Evolutionary conservation across 2,113 vertebrate species (phyloP), one percentile per base, ranked within the genome.

Genomic region (Pygoscelis adeliae): DNA sequence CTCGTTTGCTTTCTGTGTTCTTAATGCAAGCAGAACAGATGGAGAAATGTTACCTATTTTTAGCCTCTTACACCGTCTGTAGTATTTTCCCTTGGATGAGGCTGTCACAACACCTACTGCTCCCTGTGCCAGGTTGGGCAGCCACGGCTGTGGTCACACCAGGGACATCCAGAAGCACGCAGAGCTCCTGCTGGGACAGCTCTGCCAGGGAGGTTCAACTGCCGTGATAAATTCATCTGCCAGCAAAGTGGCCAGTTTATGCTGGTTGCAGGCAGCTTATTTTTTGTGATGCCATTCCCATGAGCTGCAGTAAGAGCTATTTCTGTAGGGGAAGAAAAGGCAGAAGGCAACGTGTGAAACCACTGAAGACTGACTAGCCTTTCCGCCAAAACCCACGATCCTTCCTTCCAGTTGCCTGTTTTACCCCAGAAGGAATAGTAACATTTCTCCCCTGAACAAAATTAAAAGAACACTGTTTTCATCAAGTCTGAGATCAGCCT

Each of bases 1-100:
- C 53, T 84, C 30, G 3, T 36, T 65, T 61, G 83, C 92, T 80
- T 47, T 17, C 82, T 22, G 27, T 22, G 52, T 71, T 76, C 83
- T 10, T 14, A 13, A 23, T 2, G 30, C 53, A 32, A 25, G 65
- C 30, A n/a, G 74, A 61, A 44, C 95, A 83, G 71, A 77, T 49
- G 79, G 71, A 77, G 67, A 83, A 89, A 65, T 3, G 11, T 65
- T 72, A 26, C 88, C 74, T 94, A 52, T 92, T 93, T 93, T 85
- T 82, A 97, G 79, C 74, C 47, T 26, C 53, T 47, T 10, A 1
- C 59, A 23, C 47, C 6, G 15, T 29, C 2, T 4, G 47, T 16
- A 65, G 85, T 21, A 11, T 74, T 85, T 88, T 52, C 56, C 70
- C 53, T 36, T 11, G 49, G 83, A 47, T 13, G 42, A 85, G 70